Evolutionary conservation across 1,140 invertebrate species (phyloP).

Genomic region (Orchesella cincta): DNA sequence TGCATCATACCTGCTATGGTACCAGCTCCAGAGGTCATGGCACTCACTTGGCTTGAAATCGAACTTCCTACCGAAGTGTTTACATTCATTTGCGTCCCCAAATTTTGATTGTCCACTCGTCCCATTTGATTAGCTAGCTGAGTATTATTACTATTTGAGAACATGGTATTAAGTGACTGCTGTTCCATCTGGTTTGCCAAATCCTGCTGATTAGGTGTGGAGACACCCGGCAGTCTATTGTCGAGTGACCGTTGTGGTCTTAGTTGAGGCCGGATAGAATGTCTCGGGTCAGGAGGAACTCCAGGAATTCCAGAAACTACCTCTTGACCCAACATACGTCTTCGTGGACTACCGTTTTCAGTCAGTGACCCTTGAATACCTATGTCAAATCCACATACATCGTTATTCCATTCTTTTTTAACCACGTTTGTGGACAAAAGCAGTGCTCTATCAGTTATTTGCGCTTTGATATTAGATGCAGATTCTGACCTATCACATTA

Average conservation of each 20-base stretch:
- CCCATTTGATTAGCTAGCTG: slow-evolving; percentile 20
- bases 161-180: not conserved
- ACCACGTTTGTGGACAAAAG: not conserved
- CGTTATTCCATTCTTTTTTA: not conserved
- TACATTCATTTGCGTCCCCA: not conserved
- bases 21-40: slow-evolving; percentile 7
- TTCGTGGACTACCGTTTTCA: slow-evolving; percentile 40
- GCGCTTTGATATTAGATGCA: too few relatives aligned
- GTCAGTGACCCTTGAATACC: slow-evolving; percentile 45
- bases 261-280: slow-evolving; percentile 33
- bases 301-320: slow-evolving; percentile 28
- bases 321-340: slow-evolving; percentile 46
- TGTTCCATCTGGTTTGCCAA: not conserved
- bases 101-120: slow-evolving; percentile 34
- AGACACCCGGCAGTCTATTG: slow-evolving; percentile 46
- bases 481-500: too few relatives aligned
- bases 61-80: not conserved
- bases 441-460: too few relatives aligned
- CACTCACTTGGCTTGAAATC: slow-evolving; percentile 2
- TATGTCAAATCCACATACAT: slow-evolving; percentile 26
- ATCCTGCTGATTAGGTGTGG: slow-evolving; percentile 15
- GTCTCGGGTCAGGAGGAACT: slow-evolving; percentile 2
- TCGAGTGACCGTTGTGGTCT: slow-evolving; percentile 50
- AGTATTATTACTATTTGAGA: slow-evolving; percentile 11
- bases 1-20: slow-evolving; percentile 21